These are phyloP conservation scores for Orthosia gothica DNA, from an alignment of 2,888 invertebrate species.

Conservation along the genomic window DNA sequence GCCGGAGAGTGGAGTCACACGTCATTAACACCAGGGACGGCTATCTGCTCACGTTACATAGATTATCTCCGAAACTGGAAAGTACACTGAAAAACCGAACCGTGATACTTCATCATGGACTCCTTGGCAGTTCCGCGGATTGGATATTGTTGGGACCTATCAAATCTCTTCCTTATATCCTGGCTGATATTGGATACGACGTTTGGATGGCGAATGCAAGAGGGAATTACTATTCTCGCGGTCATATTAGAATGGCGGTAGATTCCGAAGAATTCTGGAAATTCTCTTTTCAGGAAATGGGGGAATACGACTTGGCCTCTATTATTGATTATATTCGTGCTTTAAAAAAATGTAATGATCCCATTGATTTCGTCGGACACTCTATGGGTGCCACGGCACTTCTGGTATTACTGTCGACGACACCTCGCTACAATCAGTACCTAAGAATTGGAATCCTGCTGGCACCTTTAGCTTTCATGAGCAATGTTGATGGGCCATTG, in stretches of 20 bases:
- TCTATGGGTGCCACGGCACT: conserved; percentile 85
- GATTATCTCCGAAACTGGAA: conserved; percentile 65
- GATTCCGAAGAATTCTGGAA: conserved; percentile 78
- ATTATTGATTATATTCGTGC: conserved; percentile 79
- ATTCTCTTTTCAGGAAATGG: conserved; percentile 85
- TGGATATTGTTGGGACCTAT: conserved; percentile 83
- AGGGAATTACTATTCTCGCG: conserved; percentile 84
- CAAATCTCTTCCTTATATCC: conserved; percentile 82
- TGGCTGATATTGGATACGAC: conserved; percentile 91
- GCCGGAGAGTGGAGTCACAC: conserved; percentile 80
- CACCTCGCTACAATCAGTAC: conserved; percentile 77
- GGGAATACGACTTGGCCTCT: conserved; percentile 81
- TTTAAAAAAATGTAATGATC: conserved; percentile 68
- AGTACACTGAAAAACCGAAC: conserved; percentile 63
- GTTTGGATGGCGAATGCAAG: conserved; percentile 92
- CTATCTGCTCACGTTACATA: conserved; percentile 81
- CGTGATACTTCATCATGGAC: conserved; percentile 82
- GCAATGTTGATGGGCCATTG: conserved; percentile 76
- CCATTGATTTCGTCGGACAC: conserved; percentile 82
- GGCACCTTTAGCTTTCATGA: conserved; percentile 81
- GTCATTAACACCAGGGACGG: conserved; percentile 80
- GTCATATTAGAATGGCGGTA: conserved; percentile 71
- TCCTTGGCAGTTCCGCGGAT: conserved; percentile 85
- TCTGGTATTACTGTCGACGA: conserved; percentile 78
- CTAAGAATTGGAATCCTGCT: conserved; percentile 80